phyloP scores from a whole-genome alignment of 1,140 invertebrate genomes.

The Brachionus plicatilis region DNA sequence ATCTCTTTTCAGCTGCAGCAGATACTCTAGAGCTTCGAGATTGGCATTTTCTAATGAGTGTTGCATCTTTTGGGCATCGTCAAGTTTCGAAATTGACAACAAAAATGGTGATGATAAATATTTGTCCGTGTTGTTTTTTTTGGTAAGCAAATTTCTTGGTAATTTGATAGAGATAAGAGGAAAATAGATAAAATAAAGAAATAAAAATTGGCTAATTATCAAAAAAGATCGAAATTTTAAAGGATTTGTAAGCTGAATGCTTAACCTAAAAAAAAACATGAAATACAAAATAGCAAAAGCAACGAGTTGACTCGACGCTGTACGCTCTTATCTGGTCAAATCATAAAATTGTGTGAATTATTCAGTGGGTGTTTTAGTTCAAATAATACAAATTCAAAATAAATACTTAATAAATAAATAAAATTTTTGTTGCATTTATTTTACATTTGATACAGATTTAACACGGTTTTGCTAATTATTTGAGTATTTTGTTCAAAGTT shows the following conservation, averaged over 20 bases:
- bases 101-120: constrained; percentile 12
- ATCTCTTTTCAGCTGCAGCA: constrained; percentile 12
- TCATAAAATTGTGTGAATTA: constrained; percentile 23
- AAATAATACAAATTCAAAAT: constrained; percentile 29
- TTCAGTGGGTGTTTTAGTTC: constrained; percentile 18
- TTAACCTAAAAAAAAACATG: constrained; percentile 3
- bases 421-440: neutral
- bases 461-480: neutral
- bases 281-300: neutral
- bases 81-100: constrained; percentile 1
- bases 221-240: constrained; percentile 32
- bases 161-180: constrained; percentile 1
- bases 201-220: constrained; percentile 28
- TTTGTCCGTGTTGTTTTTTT: neutral
- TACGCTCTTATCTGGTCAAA: neutral
- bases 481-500: neutral
- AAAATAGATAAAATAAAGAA: neutral
- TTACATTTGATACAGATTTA: neutral
- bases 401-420: constrained; percentile 19
- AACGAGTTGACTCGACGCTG: neutral
- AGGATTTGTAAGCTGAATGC: constrained; percentile 19
- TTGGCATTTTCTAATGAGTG: constrained; percentile 13
- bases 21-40: constrained; percentile 32
- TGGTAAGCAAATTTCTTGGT: constrained; percentile 27
- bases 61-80: constrained; percentile 24